A percentile compares a stretch with the other conserved stretches of the same genome.
Conservation (phyloP, 2,113 vertebrate genomes). For the Otocyon megalotis region DNA sequence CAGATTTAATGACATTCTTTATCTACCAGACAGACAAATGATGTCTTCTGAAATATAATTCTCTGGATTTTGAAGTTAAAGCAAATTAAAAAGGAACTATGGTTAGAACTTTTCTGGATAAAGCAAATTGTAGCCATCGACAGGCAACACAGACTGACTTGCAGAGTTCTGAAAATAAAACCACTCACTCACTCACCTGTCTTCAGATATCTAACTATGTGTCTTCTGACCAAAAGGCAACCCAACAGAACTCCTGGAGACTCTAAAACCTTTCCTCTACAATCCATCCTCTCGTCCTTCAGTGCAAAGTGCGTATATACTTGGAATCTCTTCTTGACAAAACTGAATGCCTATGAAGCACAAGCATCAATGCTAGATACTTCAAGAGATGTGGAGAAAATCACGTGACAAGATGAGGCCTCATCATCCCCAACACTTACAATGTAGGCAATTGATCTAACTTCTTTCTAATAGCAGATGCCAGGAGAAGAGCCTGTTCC, state of each 20-base stretch:
- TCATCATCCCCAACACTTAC: not conserved
- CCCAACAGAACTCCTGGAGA: not conserved
- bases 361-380: not conserved
- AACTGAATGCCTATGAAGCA: not conserved
- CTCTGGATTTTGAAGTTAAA: constrained; percentile 36
- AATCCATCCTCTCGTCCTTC: not conserved
- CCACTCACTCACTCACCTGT: not conserved
- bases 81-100: not conserved
- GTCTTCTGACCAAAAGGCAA: not conserved
- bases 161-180: not conserved
- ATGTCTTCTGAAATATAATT: constrained; percentile 50
- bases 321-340: not conserved
- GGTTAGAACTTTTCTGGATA: not conserved
- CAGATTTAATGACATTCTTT: constrained; percentile 41
- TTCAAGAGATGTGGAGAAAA: not conserved
- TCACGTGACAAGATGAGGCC: not conserved
- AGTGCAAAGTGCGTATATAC: not conserved
- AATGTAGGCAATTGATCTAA: not conserved
- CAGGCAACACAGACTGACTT: not conserved
- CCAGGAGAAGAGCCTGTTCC: not conserved
- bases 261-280: not conserved
- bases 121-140: not conserved
- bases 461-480: not conserved
- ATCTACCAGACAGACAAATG: constrained; percentile 30
- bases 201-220: not conserved